Percentiles rank a stretch among this genome's conserved stretches.
phyloP scores from a whole-genome alignment of 2,797 vertebrate species.

The Prionace glauca region DNA sequence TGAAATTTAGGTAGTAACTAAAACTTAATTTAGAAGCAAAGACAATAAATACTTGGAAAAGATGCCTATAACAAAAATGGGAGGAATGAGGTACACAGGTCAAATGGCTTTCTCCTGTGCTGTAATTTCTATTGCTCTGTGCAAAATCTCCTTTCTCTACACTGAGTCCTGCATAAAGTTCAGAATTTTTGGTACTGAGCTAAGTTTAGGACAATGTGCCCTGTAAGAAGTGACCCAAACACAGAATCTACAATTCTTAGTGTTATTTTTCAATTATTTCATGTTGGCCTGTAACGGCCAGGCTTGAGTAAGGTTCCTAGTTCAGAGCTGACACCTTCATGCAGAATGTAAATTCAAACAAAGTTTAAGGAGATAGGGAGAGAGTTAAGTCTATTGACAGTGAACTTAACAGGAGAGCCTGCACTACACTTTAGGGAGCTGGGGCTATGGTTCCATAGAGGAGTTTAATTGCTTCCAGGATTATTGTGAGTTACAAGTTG shows the following conservation, averaged over 20 bases:
- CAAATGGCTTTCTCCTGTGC: not conserved
- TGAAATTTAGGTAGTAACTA: no score
- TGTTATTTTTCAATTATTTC: not conserved
- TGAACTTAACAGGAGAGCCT: no score
- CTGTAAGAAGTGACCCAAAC: not conserved
- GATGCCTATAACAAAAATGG: not conserved
- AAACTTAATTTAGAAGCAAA: no score
- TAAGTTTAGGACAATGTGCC: not conserved
- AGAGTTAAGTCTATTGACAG: no score
- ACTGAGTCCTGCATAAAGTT: not conserved
- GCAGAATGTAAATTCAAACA: no score
- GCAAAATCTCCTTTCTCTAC: not conserved
- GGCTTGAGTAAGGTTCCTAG: no score
- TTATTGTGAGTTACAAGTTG: not conserved
- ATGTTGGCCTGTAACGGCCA: not conserved
- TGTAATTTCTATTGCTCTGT: not conserved
- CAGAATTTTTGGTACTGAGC: not conserved
- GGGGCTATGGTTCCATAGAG: not conserved
- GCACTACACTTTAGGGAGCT: no score
- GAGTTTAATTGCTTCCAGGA: not conserved
- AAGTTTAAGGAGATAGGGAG: no score
- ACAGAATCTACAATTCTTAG: not conserved
- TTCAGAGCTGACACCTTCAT: no score
- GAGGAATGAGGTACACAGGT: not conserved
- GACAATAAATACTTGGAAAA: no score